A percentile compares a stretch with the other conserved stretches of the same genome.
Evolutionary conservation across 2,888 invertebrate genomes (phyloP).

Genomic region (Lamellibrachia satsuma): DNA sequence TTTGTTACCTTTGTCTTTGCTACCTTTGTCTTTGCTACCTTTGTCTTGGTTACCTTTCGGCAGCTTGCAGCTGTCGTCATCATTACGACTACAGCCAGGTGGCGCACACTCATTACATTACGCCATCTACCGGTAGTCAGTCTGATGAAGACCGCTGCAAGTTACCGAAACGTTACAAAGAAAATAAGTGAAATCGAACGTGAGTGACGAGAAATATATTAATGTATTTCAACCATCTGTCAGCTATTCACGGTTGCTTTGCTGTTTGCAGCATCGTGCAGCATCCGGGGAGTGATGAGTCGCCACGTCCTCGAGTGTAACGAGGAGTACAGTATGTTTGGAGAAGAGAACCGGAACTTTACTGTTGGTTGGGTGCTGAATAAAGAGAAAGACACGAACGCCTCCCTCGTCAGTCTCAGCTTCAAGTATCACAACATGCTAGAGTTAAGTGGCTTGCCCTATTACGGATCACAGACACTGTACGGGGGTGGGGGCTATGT

Average conservation of each 20-base stretch:
- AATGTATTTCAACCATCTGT: no score
- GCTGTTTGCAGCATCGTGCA: constrained; percentile 24
- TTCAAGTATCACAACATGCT: constrained; percentile 22
- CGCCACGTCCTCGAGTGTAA: constrained; percentile 31
- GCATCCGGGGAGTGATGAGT: constrained; percentile 14
- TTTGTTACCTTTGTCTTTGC: no score
- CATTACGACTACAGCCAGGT: no score
- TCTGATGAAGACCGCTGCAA: no score
- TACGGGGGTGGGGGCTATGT: constrained; percentile 45
- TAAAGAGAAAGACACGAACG: constrained; percentile 27
- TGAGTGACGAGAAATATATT: no score
- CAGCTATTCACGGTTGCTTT: not conserved
- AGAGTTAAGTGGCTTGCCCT: constrained; percentile 29
- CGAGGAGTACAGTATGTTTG: constrained; percentile 21
- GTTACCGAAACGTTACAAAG: no score
- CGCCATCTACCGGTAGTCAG: no score
- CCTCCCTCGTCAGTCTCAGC: not conserved
- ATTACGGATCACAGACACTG: constrained; percentile 31
- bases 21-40: no score
- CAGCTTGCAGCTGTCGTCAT: no score
- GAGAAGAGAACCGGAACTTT: constrained; percentile 36
- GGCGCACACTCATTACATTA: no score
- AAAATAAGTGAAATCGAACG: no score
- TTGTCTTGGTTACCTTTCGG: no score
- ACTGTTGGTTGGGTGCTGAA: constrained; percentile 50